Evolutionary conservation across 2,797 vertebrate species (phyloP), one percentile per base, ranked within the genome.

Genomic region (Molossus alvarezi): DNA sequence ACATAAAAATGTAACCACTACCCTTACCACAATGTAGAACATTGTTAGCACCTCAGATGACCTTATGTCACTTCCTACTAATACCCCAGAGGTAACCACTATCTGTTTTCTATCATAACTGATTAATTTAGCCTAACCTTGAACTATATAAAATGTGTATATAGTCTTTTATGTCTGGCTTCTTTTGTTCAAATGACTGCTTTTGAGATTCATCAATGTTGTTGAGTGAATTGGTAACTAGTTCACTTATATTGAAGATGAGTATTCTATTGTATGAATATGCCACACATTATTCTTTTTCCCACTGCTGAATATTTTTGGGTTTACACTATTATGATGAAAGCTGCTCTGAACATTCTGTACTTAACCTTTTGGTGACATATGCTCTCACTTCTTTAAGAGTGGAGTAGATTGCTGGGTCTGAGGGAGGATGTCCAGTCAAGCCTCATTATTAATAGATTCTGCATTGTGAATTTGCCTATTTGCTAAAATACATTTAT

Each of bases 91-190:
- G 79, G 37, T 64, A 72, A 79, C 18, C n/a, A 65, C 57, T 85
- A 14, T 94, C 67, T 73, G 2, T 64, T 88, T 96, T 79, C 58
- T 90, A 75, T 67, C 20, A 75, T 6, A 17, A 73, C 12, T 17
- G 58, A 53, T 80, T 75, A 90, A 75, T 88, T 85, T 95, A 10
- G 1, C 29, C 60, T 87, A 41, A 83, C 77, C 21, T 90, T 83
- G 18, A 89, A 80, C 90, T 75, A 23, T 75, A 58, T 60, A 89
- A 62, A 55, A 12, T 60, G 3, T 41, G 5, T 29, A 25, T 64
- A 4, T n/a, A 23, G 65, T 71, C 18, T 73, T 90, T 37, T 75
- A 45, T 76, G 8, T 86, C 64, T 88, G 48, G 2, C 37, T 62
- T 79, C 20, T 75, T 90, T 91, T 58, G 20, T n/a, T 87, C 15